Percentiles rank a stretch among this genome's conserved stretches.
Evolutionary conservation across 2,113 vertebrate genomes (phyloP).

Genomic region (Lynx canadensis): DNA sequence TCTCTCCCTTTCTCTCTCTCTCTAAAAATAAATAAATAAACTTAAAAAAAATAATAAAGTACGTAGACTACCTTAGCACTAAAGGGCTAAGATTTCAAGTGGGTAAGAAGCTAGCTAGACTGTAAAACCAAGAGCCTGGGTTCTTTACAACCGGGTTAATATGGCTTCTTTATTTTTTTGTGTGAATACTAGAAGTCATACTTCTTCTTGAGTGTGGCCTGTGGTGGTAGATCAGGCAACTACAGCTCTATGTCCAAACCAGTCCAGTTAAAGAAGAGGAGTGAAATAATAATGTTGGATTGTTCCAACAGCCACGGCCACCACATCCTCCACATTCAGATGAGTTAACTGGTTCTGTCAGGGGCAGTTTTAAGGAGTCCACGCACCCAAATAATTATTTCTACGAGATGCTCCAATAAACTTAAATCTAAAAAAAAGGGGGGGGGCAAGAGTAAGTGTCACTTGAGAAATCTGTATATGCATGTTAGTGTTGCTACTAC

Average conservation of each 20-base stretch:
- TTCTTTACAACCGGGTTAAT: not conserved
- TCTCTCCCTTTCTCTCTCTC: no score
- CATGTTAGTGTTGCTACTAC: accelerated
- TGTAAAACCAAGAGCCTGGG: not conserved
- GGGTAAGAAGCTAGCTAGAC: not conserved
- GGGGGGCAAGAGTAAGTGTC: not conserved
- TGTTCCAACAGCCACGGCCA: not conserved
- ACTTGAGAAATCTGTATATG: not conserved
- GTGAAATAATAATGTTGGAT: not conserved
- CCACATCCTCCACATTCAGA: not conserved
- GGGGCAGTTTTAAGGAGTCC: not conserved
- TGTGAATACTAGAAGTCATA: not conserved
- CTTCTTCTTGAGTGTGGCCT: not conserved
- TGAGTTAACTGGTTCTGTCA: not conserved
- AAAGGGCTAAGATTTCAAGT: not conserved
- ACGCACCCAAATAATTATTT: not conserved
- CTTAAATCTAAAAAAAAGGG: not conserved
- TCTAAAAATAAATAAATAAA: no score
- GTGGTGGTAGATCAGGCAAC: not conserved
- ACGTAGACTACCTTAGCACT: not conserved
- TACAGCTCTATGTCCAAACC: not conserved
- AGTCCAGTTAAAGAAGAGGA: not conserved
- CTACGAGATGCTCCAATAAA: not conserved
- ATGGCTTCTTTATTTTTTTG: not conserved
- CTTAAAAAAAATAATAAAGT: no score